Conservation (phyloP, 2,888 invertebrate species). For the Eristalis pertinax region DNA sequence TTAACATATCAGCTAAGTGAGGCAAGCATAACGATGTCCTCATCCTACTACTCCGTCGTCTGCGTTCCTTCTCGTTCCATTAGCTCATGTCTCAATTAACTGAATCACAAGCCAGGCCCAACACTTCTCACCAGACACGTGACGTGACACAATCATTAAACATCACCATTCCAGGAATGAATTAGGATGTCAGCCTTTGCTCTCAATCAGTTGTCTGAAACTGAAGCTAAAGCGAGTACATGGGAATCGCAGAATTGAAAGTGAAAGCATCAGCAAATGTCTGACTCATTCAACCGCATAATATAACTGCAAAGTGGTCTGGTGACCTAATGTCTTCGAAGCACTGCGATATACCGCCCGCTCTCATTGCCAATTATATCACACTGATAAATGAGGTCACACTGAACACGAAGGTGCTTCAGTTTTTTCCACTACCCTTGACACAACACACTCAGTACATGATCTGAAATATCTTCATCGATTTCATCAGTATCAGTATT, state of each 20-base stretch:
- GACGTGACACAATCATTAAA: not conserved
- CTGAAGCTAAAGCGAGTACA: not conserved
- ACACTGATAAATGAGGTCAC: constrained; percentile 39
- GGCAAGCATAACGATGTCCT: not conserved
- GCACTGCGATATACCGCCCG: not conserved
- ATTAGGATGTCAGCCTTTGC: not conserved
- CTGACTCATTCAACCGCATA: constrained; percentile 42
- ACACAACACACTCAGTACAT: not conserved
- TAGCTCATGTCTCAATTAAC: not conserved
- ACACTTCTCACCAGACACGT: not conserved
- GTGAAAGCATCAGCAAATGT: not conserved
- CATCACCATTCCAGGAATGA: not conserved
- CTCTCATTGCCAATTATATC: constrained; percentile 18
- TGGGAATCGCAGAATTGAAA: not conserved
- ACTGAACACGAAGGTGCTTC: constrained; percentile 9
- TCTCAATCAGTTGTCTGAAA: not conserved
- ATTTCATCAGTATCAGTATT: not conserved
- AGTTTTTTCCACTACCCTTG: not conserved
- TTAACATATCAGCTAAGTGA: not conserved
- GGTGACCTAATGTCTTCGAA: constrained; percentile 44
- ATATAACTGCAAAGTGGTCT: constrained; percentile 39
- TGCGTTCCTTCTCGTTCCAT: not conserved
- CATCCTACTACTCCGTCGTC: not conserved
- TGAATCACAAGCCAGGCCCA: not conserved
- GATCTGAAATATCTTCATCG: not conserved